A percentile compares a stretch with the other conserved stretches of the same genome.
Conservation (phyloP, 2,888 invertebrate species). For the Darwinula stevensoni region DNA sequence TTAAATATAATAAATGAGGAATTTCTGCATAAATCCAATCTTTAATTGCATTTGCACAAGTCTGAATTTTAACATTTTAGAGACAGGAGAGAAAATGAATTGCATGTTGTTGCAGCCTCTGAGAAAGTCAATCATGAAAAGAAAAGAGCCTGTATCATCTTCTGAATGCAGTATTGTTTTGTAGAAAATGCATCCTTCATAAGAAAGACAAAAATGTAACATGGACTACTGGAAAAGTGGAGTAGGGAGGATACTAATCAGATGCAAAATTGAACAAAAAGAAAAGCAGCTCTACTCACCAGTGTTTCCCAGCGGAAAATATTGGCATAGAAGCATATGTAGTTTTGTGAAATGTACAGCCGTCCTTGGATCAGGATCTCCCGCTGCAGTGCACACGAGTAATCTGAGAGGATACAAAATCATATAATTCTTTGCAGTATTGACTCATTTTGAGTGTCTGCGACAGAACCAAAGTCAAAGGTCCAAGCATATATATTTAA, state of each 20-base stretch:
- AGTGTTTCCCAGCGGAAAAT: conserved; percentile 90
- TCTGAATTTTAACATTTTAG: too few relatives aligned
- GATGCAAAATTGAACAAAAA: not conserved
- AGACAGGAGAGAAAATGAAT: too few relatives aligned
- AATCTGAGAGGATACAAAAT: conserved; percentile 32
- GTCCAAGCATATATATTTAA: not conserved
- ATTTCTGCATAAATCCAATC: too few relatives aligned
- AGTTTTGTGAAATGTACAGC: conserved; percentile 77
- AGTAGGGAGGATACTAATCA: not conserved
- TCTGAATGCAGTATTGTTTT: conserved; percentile 1
- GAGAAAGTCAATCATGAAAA: too few relatives aligned
- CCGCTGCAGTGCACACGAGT: conserved; percentile 83
- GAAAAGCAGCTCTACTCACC: conserved; percentile 14
- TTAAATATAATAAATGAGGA: too few relatives aligned
- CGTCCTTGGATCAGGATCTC: conserved; percentile 88
- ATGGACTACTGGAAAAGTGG: not conserved
- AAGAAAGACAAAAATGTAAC: not conserved
- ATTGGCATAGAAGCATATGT: conserved; percentile 88
- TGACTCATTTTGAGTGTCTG: not conserved
- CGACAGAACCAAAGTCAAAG: not conserved
- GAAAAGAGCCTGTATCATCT: too few relatives aligned
- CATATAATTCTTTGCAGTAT: not conserved
- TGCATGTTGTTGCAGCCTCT: too few relatives aligned
- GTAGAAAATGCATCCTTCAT: not conserved
- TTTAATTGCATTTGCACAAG: too few relatives aligned